These are phyloP conservation scores for Hydra vulgaris DNA, from an alignment of 30 jellyfish, hydroid and myxozoan species.

Conservation along the genomic window DNA sequence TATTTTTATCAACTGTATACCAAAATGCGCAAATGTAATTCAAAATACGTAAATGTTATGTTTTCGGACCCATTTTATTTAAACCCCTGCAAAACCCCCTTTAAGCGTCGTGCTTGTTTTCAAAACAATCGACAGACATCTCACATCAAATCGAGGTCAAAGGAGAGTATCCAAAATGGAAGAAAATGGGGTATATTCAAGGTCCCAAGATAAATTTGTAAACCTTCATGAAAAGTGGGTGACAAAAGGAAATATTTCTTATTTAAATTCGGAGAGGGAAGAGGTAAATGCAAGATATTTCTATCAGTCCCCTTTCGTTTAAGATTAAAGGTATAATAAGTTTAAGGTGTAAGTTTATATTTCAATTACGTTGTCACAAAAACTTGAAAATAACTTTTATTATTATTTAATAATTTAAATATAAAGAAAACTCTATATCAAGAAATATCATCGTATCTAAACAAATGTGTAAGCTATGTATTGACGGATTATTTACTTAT, in stretches of 20 bases:
- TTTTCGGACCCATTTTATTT: background rate
- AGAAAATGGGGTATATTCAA: conserved; percentile 3
- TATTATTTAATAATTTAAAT: no score
- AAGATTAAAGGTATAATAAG: no score
- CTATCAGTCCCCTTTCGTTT: no score
- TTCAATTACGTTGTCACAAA: no score
- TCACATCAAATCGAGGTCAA: conserved; percentile 7
- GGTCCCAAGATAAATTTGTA: background rate
- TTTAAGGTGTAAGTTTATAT: no score
- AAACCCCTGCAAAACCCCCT: conserved; percentile 8
- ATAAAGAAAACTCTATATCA: no score
- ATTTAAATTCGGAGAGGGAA: background rate
- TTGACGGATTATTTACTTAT: no score
- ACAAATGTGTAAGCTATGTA: no score
- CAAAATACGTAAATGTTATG: background rate
- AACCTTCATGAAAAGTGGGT: background rate
- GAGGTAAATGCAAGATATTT: no score
- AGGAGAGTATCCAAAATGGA: conserved; percentile 9
- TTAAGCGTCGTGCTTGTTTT: background rate
- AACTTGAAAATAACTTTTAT: no score
- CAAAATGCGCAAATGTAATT: background rate
- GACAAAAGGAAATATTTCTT: background rate
- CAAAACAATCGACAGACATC: conserved; percentile 8
- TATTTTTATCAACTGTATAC: background rate
- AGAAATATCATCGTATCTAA: no score